Evolutionary conservation across 1,140 invertebrate species (phyloP).

Genomic region (Monomorium pharaonis): DNA sequence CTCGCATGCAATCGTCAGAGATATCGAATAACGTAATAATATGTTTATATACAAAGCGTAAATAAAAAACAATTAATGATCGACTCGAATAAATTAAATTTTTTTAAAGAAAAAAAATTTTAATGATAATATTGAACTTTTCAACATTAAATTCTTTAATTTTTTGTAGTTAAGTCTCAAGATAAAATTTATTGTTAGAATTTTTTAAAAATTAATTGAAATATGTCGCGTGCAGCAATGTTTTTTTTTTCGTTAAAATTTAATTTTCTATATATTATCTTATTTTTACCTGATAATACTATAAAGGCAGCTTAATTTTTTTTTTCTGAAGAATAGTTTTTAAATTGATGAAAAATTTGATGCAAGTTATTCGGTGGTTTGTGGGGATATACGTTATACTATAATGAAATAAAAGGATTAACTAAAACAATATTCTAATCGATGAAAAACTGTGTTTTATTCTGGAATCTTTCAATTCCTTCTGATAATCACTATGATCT

Average conservation of each 20-base stretch:
- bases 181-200: constrained; percentile 10
- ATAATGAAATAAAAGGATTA: background rate
- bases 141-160: background rate
- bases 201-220: background rate
- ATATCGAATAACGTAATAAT: constrained; percentile 7
- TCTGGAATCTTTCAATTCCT: constrained; percentile 6
- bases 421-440: constrained; percentile 21
- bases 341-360: background rate
- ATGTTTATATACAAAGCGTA: background rate
- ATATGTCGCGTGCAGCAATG: background rate
- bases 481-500: constrained; percentile 3
- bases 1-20: background rate
- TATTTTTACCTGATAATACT: background rate
- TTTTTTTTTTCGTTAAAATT: background rate
- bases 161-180: background rate
- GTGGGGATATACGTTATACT: background rate
- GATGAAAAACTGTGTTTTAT: constrained; percentile 41
- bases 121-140: background rate
- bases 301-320: background rate
- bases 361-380: background rate
- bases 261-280: background rate
- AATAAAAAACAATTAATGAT: background rate
- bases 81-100: background rate
- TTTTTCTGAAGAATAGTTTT: background rate
- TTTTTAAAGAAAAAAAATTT: background rate